Percentiles rank a stretch among this genome's conserved stretches.
phyloP scores from a whole-genome alignment of 1,140 invertebrate genomes.

The Philopotamus ludificatus region DNA sequence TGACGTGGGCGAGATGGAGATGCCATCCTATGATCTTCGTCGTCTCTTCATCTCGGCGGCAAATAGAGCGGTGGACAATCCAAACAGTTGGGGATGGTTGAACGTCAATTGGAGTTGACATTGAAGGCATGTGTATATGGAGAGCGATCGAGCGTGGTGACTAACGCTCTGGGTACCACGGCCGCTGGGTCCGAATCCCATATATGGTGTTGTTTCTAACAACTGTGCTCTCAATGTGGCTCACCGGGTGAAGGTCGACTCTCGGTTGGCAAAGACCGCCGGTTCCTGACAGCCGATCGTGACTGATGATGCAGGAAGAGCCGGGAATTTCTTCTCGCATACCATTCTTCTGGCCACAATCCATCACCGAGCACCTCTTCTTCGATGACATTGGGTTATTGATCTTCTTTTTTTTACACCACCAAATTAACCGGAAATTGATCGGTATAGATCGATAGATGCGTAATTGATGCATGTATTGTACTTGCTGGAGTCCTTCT shows the following conservation, averaged over 20 bases:
- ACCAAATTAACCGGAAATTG: neutral
- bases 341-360: neutral
- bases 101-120: conserved; percentile 10
- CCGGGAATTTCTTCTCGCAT: neutral
- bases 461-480: too few relatives aligned
- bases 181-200: conserved; percentile 29
- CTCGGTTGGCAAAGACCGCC: neutral
- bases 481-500: neutral
- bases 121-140: conserved; percentile 25
- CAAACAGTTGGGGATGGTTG: too few relatives aligned
- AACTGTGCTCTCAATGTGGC: conserved; percentile 10
- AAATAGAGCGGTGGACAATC: too few relatives aligned
- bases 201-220: conserved; percentile 33
- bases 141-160: conserved; percentile 14
- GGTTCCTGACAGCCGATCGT: neutral
- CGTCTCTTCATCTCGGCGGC: too few relatives aligned
- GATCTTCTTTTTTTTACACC: neutral
- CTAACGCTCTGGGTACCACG: conserved; percentile 17
- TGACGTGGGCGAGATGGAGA: too few relatives aligned
- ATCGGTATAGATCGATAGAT: neutral
- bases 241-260: conserved; percentile 23
- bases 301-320: neutral
- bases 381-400: too few relatives aligned
- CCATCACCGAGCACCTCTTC: too few relatives aligned
- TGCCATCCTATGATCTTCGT: too few relatives aligned